phyloP scores from a whole-genome alignment of 2,888 invertebrate species.

The Parthenolecanium corni region DNA sequence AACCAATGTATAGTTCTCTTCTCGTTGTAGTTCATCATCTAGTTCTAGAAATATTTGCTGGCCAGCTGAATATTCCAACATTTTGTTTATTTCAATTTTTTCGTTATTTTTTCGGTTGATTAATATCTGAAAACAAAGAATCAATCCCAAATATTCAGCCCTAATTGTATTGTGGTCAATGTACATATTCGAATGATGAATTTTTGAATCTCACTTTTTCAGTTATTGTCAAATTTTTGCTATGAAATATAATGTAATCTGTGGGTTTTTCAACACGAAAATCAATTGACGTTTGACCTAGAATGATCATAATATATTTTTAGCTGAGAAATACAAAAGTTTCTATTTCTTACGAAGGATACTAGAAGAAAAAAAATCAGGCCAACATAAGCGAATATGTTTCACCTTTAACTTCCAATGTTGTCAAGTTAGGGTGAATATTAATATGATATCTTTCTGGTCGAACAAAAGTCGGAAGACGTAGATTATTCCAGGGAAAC shows the following conservation, averaged over 20 bases:
- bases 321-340: too few species aligned
- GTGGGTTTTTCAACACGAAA: constrained; percentile 72
- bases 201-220: constrained; percentile 60
- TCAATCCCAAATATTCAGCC: not conserved
- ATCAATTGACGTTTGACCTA: constrained; percentile 77
- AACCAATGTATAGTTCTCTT: constrained; percentile 71
- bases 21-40: constrained; percentile 63
- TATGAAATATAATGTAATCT: constrained; percentile 69
- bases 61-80: constrained; percentile 67
- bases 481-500: constrained; percentile 64
- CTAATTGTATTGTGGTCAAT: too few species aligned
- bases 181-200: too few species aligned
- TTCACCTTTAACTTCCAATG: constrained; percentile 73
- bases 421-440: constrained; percentile 85
- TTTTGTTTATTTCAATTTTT: constrained; percentile 39
- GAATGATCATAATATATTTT: too few species aligned
- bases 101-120: constrained; percentile 13
- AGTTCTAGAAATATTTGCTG: constrained; percentile 78
- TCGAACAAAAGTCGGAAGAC: constrained; percentile 64
- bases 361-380: too few species aligned
- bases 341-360: too few species aligned
- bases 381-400: too few species aligned
- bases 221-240: constrained; percentile 72
- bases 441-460: constrained; percentile 78
- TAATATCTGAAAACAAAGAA: constrained; percentile 1